Base-by-base conservation (phyloP, 2,888 invertebrate species). In the Chromoteleia sp. region DNA sequence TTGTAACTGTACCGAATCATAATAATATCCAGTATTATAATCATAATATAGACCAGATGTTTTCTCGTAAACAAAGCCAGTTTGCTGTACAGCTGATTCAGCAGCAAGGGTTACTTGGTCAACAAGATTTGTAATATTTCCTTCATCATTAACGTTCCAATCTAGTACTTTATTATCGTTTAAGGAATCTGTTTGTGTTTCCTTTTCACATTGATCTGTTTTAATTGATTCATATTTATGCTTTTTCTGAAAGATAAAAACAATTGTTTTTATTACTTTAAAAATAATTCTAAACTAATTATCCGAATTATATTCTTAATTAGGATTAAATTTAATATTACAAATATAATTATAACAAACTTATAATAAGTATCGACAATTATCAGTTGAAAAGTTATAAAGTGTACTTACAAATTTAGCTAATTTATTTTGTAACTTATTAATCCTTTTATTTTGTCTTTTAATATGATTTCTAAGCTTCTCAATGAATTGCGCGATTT, bases 11-110 rank as follows among this genome's bases (percentile, higher is more conserved):
- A 97, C 97, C 85, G 97, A 94, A 93, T 97, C 97, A 89, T 97
- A 98, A 92, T 98, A 98, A 92, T 97, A 98, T 81, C 97, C 97
- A 84, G 96, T 96, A 87, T 95, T 95, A 85, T 95, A 96, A 92
- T 98, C 97, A 91, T 97, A 97, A 92, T 97, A 98, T 92, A 97
- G 94, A 84, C 97, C 97, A 19, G 96, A 96, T 1, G 95, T 96
- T 88, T 96, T 95, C 84, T 98, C 97, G 92, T 96, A 97, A 25
- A 97, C 95, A 93, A 97, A 97, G 14, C 96, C 96, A 52, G 94
- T 94, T 84, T 96, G 93, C 85, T 95, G 94, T 30, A 87, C 82
- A 2, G 95, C 96, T 89, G 93, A 94, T 89, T 96, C 95, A 0
- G 97, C 97, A 1, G 94, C 96, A 89, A 96, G 94, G 54, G 94